Evolutionary conservation across 2,888 invertebrate species (phyloP), one percentile per base, ranked within the genome.

Genomic region (Orchesellides sinensis): DNA sequence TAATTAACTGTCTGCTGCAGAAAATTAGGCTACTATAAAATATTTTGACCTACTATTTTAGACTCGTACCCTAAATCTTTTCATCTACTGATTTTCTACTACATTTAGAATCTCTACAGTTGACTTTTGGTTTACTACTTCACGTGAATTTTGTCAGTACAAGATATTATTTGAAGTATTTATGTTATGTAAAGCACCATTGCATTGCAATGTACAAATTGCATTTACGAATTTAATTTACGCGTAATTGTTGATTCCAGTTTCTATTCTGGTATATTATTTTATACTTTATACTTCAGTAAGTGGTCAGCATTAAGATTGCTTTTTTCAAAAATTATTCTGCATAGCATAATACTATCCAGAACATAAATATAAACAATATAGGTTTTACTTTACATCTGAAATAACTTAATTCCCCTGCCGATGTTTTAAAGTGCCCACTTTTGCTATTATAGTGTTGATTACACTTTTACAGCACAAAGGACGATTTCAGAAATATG

Each of bases 141-240:
- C 47, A 49, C 63, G 32, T 47, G 52, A 49, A 23, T 66, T 49
- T 78, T 49, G 40, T 81, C 49, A 74, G 72, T 72, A 72, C 61
- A 61, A 56, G 23, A 21, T 21, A 47, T 23, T n/a, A 45, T 74
- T 69, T 81, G 81, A 81, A n/a, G 27, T 49, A 10, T n/a, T n/a
- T n/a, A n/a, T n/a, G n/a, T 70, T 63, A 83, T 66, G 78, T 82
- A 70, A 82, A 84, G 84, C 84, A 84, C 84, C 84, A 82, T 82
- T 83, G 84, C 84, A 84, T 84, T 84, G 70, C 81, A 84, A 81
- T 81, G 68, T 78, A 73, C 78, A 77, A 68, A 81, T 84, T 82
- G 84, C 84, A 84, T 84, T 78, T 27, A 49, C 66, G n/a, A 29
- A 19, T 68, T 21, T 54, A 14, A 49, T 61, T 54, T 63, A 32